Evolutionary conservation across 1,140 invertebrate species (phyloP).

Genomic region (Atta texana): DNA sequence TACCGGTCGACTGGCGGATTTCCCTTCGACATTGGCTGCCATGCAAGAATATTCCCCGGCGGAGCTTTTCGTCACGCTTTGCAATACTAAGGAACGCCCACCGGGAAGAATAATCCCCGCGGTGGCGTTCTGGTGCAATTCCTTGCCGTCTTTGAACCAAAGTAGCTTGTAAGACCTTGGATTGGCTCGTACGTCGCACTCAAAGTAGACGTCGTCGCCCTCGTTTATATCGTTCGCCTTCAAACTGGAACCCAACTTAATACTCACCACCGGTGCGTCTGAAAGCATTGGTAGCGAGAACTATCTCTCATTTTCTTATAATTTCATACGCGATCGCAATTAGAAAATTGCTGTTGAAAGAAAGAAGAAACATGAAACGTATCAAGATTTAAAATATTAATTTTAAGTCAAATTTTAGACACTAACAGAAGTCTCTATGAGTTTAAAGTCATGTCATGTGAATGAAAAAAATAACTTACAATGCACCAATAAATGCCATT

Average conservation of each 20-base stretch:
- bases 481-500: constrained; percentile 85
- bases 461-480: constrained; percentile 83
- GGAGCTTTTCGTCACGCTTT: constrained; percentile 92
- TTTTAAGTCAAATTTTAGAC: neutral
- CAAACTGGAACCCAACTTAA: constrained; percentile 92
- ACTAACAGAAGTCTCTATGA: neutral
- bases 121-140: constrained; percentile 92
- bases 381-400: neutral
- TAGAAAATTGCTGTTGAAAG: constrained; percentile 2
- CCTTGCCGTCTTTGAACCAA: constrained; percentile 93
- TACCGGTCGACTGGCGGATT: constrained; percentile 92
- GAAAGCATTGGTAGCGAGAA: constrained; percentile 77
- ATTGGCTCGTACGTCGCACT: constrained; percentile 95
- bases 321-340: neutral
- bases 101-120: constrained; percentile 93
- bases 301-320: constrained; percentile 4
- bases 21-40: constrained; percentile 93
- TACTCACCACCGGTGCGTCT: constrained; percentile 93
- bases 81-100: constrained; percentile 93
- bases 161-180: constrained; percentile 92
- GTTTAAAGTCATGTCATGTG: neutral
- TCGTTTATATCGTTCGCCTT: constrained; percentile 95
- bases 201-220: constrained; percentile 96
- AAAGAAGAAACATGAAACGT: neutral
- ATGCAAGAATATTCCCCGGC: constrained; percentile 94